Percentiles rank a stretch among this genome's conserved stretches.
Evolutionary conservation across 2,113 vertebrate species (phyloP).

Genomic region (Gorsachius goisagi): DNA sequence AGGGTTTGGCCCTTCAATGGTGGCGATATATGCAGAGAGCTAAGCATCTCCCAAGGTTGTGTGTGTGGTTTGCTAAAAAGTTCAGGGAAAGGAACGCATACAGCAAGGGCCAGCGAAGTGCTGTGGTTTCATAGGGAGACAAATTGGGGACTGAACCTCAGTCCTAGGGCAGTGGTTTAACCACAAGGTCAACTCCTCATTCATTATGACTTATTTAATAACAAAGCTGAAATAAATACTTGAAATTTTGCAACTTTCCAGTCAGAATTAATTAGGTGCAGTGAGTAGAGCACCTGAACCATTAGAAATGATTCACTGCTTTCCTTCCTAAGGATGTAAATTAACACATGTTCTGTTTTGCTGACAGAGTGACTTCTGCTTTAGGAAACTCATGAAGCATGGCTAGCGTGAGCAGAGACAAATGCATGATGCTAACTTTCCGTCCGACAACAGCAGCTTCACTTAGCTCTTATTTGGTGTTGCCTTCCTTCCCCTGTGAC

Average conservation of each 20-base stretch:
- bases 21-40: neutral
- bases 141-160: neutral
- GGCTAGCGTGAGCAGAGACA: neutral
- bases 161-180: neutral
- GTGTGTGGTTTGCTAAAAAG: neutral
- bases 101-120: neutral
- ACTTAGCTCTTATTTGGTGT: constrained; percentile 3
- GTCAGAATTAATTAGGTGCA: neutral
- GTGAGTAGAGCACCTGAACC: neutral
- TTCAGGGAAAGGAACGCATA: neutral
- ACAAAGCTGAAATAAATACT: neutral
- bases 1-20: neutral
- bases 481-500: constrained; percentile 5
- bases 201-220: neutral
- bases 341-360: constrained; percentile 50
- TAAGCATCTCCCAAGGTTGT: neutral
- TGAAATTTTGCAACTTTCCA: constrained; percentile 7
- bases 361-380: constrained; percentile 41
- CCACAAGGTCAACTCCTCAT: neutral
- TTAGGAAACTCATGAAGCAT: constrained; percentile 18
- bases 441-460: constrained; percentile 10
- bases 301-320: constrained; percentile 43
- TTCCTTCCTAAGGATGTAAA: constrained; percentile 47
- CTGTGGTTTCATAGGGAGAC: neutral
- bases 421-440: constrained; percentile 30